Evolutionary conservation across 2,113 vertebrate genomes (phyloP), one percentile per base, ranked within the genome.

Genomic region (Ctenodactylus gundi): DNA sequence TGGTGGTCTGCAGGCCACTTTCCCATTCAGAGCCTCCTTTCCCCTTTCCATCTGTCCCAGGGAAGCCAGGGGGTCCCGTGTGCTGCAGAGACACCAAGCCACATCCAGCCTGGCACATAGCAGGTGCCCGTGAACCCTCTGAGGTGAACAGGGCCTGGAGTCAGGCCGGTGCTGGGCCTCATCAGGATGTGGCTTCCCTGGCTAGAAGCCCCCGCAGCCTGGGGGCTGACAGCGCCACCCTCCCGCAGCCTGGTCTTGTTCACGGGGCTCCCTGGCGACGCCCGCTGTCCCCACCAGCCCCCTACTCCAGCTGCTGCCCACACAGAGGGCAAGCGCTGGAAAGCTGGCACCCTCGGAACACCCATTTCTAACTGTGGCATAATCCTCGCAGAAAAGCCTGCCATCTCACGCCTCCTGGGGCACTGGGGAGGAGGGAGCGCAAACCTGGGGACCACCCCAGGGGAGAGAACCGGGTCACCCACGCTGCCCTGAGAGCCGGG

Each of bases 21-120:
- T n/a, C n/a, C 18, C 64, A 20, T 4, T 0, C 1, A 0, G 0
- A 15, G 2, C 8, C 1, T 25, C 15, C n/a, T 6, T 13, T 18
- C 65, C 27, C 9, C 21, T 13, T 34, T 23, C 34, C 60, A 17
- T 11, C 4, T 21, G 39, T 6, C 34, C 65, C 8, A 1, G 1
- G 49, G 31, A 55, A 60, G 65, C 21, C 64, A 4, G 3, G n/a
- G 84, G 1, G 23, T n/a, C 25, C 15, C 3, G 9, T 9, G 11
- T 53, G 0, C 44, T 68, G 44, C 0, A 1, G 44, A 31, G 29
- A 13, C 2, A 49, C 58, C 1, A 1, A 36, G 46, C 57, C 46
- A 6, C 13, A 1, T 10, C 18, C 0, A 21, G 9, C 46, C 77
- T 21, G 0, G 80, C 57, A 31, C 46, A 10, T 55, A 18, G 90